A percentile compares a stretch with the other conserved stretches of the same genome.
These are phyloP conservation scores for Catostomus latipinnis DNA, from an alignment of 2,797 vertebrate genomes.

Conservation along the genomic window DNA sequence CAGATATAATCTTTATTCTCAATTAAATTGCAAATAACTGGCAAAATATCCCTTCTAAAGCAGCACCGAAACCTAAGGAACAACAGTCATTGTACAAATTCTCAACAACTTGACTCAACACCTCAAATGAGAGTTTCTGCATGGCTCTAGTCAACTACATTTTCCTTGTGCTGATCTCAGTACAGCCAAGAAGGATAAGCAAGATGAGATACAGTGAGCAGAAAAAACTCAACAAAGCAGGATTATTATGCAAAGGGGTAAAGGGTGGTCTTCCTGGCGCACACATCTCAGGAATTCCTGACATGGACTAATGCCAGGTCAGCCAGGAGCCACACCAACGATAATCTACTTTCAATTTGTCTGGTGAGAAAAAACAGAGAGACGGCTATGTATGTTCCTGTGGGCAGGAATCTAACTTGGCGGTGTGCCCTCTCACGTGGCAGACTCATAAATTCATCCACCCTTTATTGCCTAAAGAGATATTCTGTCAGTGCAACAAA, in stretches of 20 bases:
- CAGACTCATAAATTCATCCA: constrained; percentile 26
- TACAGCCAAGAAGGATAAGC: constrained; percentile 28
- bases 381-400: background rate
- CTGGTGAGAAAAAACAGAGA: constrained; percentile 2
- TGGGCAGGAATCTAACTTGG: constrained; percentile 9
- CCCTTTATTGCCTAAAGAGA: constrained; percentile 18
- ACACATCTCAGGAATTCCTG: constrained; percentile 46
- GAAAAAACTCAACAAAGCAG: constrained; percentile 39
- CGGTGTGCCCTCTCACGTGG: constrained; percentile 26
- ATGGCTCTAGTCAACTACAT: background rate
- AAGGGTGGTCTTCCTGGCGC: constrained; percentile 43
- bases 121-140: constrained; percentile 27
- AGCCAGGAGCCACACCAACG: constrained; percentile 34
- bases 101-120: background rate
- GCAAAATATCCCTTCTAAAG: background rate
- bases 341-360: constrained; percentile 40
- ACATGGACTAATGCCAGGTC: constrained; percentile 32
- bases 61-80: constrained; percentile 42
- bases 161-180: constrained; percentile 8
- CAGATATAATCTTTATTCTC: constrained; percentile 18
- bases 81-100: constrained; percentile 17
- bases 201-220: constrained; percentile 21
- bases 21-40: constrained; percentile 6
- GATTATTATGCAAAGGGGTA: constrained; percentile 26
- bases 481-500: constrained; percentile 4